Evolutionary conservation across 2,797 vertebrate species (phyloP).

Genomic region (Picus viridis): DNA sequence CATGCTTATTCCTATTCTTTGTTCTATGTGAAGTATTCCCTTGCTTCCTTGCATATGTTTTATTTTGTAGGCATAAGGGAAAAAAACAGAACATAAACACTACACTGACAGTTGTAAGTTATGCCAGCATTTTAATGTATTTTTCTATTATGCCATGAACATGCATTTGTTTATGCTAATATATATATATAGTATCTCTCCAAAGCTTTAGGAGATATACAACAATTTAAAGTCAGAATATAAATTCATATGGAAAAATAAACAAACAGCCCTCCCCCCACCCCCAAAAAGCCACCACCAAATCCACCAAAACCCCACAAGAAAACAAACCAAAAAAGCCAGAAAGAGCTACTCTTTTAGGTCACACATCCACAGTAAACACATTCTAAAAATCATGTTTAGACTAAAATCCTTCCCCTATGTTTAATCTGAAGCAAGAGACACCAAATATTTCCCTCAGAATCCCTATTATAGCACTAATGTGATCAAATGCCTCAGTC

Average conservation of each 20-base stretch:
- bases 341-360: neutral
- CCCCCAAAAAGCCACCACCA: no score
- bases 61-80: neutral
- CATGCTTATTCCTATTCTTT: neutral
- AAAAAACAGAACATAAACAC: constrained; percentile 1
- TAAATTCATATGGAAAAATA: neutral
- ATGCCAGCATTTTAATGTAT: neutral
- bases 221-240: neutral
- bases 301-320: no score
- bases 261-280: no score
- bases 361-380: neutral
- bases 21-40: neutral
- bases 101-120: neutral
- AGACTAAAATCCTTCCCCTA: neutral
- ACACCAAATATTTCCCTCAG: neutral
- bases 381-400: neutral
- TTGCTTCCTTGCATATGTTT: neutral
- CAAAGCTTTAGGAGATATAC: neutral
- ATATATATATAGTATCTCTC: neutral
- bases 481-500: neutral
- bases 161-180: constrained; percentile 17
- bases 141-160: constrained; percentile 7
- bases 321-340: neutral
- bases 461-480: neutral
- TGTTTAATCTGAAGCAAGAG: neutral